Percentiles rank a stretch among this genome's conserved stretches.
phyloP scores from a whole-genome alignment of 2,888 invertebrate species.

The Parapristionchus giblindavisi region DNA sequence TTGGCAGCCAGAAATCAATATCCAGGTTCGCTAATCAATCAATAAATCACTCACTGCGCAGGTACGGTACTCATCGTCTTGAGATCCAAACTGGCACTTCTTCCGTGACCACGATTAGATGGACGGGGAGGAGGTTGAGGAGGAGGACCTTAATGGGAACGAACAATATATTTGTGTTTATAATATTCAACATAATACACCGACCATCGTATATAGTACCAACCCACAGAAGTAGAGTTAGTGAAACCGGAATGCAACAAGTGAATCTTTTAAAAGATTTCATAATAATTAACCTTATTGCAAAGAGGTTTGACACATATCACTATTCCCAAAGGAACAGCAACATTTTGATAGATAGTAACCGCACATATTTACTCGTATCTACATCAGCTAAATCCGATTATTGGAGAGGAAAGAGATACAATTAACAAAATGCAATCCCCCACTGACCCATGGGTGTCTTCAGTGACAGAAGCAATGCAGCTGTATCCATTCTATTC shows the following conservation, averaged over 20 bases:
- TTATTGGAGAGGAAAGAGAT: not conserved
- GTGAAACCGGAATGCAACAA: too few relatives aligned
- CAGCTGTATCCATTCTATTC: constrained; percentile 25
- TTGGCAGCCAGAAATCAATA: not conserved
- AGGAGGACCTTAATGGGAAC: constrained; percentile 61
- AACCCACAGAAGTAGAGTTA: too few relatives aligned
- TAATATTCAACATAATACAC: too few relatives aligned
- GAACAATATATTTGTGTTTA: too few relatives aligned
- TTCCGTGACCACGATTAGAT: constrained; percentile 57
- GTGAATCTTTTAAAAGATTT: too few relatives aligned
- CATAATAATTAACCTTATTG: too few relatives aligned
- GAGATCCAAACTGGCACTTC: constrained; percentile 65
- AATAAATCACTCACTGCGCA: constrained; percentile 2
- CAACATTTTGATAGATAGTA: too few relatives aligned
- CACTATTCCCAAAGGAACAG: too few relatives aligned
- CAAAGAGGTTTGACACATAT: too few relatives aligned
- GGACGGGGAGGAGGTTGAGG: constrained; percentile 66
- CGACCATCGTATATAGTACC: too few relatives aligned
- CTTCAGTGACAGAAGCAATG: constrained; percentile 47
- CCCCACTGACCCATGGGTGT: constrained; percentile 43
- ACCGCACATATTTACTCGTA: not conserved
- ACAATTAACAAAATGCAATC: not conserved
- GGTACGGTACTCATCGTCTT: constrained; percentile 46
- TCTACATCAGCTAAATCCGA: not conserved
- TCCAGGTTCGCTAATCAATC: not conserved